Base-by-base conservation (phyloP, 1,140 invertebrate species). In the Rhyacophila brunnea region DNA sequence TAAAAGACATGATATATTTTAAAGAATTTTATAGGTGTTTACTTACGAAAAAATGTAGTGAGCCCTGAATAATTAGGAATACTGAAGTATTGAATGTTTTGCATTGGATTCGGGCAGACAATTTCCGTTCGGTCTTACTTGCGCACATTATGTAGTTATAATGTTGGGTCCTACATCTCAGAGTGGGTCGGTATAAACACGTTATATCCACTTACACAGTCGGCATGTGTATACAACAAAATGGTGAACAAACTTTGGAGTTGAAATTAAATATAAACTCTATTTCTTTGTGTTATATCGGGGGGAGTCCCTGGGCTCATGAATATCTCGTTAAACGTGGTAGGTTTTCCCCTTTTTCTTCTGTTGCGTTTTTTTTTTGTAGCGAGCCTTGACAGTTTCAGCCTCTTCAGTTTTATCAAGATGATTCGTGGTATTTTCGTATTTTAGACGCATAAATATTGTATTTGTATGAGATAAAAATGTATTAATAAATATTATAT, bases 321-420 rank as follows among this genome's bases (percentile, higher is more conserved):
- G 61, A 63, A 63, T 63, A 63, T 63, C 61, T 59, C 50, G 61
- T 63, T 63, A 63, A 58, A 51, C 52, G 50, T 40, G 60, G 43
- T 46, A 9, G 23, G 17, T 55, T 58, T 43, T 43, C 58, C 48
- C 32, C 18, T 15, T 19, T 38, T 50, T 36, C 44, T 36, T 18
- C n/a, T 48, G 32, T 17, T 47, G 15, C 23, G 6, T 38, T n/a
- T 13, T 23, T 15, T 46, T 19, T 18, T 38, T 56, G 10, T 11
- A 18, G 6, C 15, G 17, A 35, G 14, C 19, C 13, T 46, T 56
- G 53, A 56, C 53, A 56, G 44, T 56, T 47, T 47, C 34, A 19
- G 34, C 53, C 36, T 40, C 45, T 54, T 44, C 14, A 28, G 23
- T 28, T 28, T 28, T 28, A 28, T 28, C 23, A 28, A 28, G 4